Base-by-base conservation (phyloP, 2,888 invertebrate genomes). In the Vanessa cardui region DNA sequence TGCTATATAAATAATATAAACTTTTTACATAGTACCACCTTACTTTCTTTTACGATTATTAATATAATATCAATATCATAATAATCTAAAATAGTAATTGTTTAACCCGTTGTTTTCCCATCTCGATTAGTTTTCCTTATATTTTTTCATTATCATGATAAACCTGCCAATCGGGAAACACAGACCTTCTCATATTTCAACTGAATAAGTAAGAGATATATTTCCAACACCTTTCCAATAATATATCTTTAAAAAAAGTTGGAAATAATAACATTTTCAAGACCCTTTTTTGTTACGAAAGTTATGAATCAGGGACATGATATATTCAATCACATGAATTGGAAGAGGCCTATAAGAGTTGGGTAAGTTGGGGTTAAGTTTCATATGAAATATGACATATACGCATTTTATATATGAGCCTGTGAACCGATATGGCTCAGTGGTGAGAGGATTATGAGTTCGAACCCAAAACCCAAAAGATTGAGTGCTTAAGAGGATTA, bases 221-320 rank as follows among this genome's bases (percentile, higher is more conserved):
- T 15, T 39, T 39, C 39, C 9, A n/a, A 21, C 16, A 45, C 8
- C 21, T 59, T 59, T 26, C 26, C 21, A 59, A 21, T 31, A 16
- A 56, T 7, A 8, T 33, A 33, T 31, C 18, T 31, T 20, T 18
- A 46, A 12, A 44, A 58, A 45, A 58, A 5, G 16, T 4, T n/a
- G 45, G 46, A 26, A 59, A 59, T 21, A 20, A 46, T 44, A 46
- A 46, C 18, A 46, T 46, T 46, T 26, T 1, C 26, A n/a, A 44
- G 58, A 44, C 44, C 58, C 58, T 58, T 59, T 59, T 26, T 20
- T 46, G 44, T 44, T 45, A 21, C 26, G 16, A n/a, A 59, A 59
- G 59, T 26, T 59, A 59, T 46, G 45, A 59, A 59, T 59, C 59
- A 59, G 46, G 26, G 45, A 59, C 45, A 45, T 45, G 58, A 59